Evolutionary conservation across 1,140 invertebrate species (phyloP).

Genomic region (Drosophila mayri): DNA sequence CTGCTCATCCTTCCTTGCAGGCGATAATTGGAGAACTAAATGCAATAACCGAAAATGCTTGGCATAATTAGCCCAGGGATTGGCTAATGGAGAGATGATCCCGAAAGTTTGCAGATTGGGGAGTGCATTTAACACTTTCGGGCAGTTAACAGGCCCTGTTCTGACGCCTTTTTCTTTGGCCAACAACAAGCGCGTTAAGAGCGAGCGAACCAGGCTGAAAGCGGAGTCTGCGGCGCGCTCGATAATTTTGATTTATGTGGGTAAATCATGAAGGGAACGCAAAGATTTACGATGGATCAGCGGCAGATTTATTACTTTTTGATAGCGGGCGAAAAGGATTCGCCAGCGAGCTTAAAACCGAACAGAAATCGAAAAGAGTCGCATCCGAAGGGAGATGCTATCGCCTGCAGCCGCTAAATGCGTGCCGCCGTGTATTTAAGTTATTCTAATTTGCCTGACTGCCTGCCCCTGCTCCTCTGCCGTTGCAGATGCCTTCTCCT

Average conservation of each 20-base stretch:
- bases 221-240: slow-evolving; percentile 47
- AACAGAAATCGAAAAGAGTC: slow-evolving; percentile 31
- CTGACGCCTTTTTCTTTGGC: slow-evolving; percentile 24
- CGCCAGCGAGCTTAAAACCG: slow-evolving; percentile 11
- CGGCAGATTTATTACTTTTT: slow-evolving; percentile 85
- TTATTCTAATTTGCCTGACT: slow-evolving; percentile 75
- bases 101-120: slow-evolving; percentile 53
- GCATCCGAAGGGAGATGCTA: slow-evolving; percentile 20
- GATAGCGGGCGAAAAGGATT: slow-evolving; percentile 74
- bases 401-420: slow-evolving; percentile 60
- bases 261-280: slow-evolving; percentile 84
- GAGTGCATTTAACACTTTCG: slow-evolving; percentile 77
- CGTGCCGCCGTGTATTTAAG: slow-evolving; percentile 77
- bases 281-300: slow-evolving; percentile 85
- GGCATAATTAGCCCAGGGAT: slow-evolving; percentile 25
- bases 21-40: slow-evolving; percentile 76
- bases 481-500: slow-evolving; percentile 10
- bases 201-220: background rate
- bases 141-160: slow-evolving; percentile 61
- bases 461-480: background rate
- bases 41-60: slow-evolving; percentile 59
- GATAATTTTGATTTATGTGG: slow-evolving; percentile 85
- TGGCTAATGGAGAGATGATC: slow-evolving; percentile 41
- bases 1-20: slow-evolving; percentile 25
- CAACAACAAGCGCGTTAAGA: slow-evolving; percentile 2